Base-by-base conservation (phyloP, 64 coral and sea anemone genomes). In the Orbicella faveolata region DNA sequence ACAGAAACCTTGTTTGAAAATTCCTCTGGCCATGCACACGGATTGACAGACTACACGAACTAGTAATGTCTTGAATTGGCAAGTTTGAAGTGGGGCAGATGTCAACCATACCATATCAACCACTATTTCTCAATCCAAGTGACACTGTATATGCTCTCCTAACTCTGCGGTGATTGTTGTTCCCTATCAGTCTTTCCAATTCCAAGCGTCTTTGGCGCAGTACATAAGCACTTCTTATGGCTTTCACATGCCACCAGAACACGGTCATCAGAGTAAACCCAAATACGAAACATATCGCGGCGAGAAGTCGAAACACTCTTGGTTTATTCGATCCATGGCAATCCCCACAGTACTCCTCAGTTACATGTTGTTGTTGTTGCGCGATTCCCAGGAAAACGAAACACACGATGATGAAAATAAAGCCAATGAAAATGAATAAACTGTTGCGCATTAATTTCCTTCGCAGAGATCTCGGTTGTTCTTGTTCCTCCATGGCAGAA, bases 351-450 rank as follows among this genome's bases (percentile, higher is more conserved):
- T 73, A 36, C 39, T 23, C 13, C 41, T 37, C 12, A 21, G 20
- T 85, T 30, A 25, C 21, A 41, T 25, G n/a, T 9, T 85, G 82
- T 52, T 72, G 68, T 30, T 36, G 67, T 33, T 85, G 63, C n/a
- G 82, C 82, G 37, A 85, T 21, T 72, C 82, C 82, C 82, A 85
- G 65, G 23, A 85, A 68, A 73, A 85, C 63, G 65, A 85, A 85
- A 21, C 82, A 85, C 11, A 85, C 18, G 25, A 65, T n/a, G 5
- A 85, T 73, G 21, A 85, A 44, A 44, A 72, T 0, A 34, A 85
- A 41, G 52, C 82, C 82, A 23, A 85, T 39, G 39, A 85, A 70
- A 10, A 85, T 85, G 7, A 85, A 72, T n/a, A 85, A 14, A 21
- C 36, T 51, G 41, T 85, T 37, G 82, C 82, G 82, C 36, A 85